phyloP scores from a whole-genome alignment of 2,797 vertebrate genomes.

The Cetoscarus ocellatus region DNA sequence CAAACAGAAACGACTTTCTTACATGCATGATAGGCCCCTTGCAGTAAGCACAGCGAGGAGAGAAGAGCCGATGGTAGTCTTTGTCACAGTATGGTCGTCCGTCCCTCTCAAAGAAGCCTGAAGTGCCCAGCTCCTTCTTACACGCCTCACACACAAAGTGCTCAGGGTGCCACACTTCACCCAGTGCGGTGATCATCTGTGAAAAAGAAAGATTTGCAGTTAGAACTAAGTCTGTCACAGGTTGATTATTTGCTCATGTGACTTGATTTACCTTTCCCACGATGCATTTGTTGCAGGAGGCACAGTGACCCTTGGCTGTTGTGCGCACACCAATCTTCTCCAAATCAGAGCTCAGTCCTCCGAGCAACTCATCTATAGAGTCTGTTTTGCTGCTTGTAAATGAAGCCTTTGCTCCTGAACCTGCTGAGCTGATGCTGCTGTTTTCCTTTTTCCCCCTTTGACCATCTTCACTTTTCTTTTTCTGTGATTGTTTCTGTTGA shows the following conservation, averaged over 20 bases:
- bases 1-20: slow-evolving; percentile 9
- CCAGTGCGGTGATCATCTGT: slow-evolving; percentile 91
- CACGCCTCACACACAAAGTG: slow-evolving; percentile 91
- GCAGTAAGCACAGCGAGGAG: slow-evolving; percentile 85
- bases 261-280: slow-evolving; percentile 86
- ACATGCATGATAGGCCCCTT: slow-evolving; percentile 82
- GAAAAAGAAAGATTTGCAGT: not conserved
- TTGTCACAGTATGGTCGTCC: slow-evolving; percentile 87
- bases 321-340: slow-evolving; percentile 91
- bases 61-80: slow-evolving; percentile 88
- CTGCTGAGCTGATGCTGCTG: slow-evolving; percentile 19
- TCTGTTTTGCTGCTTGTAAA: slow-evolving; percentile 55
- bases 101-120: slow-evolving; percentile 89
- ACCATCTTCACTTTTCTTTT: slow-evolving; percentile 41
- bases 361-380: slow-evolving; percentile 88
- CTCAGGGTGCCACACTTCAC: slow-evolving; percentile 91
- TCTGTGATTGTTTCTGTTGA: slow-evolving; percentile 56
- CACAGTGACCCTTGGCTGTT: slow-evolving; percentile 85
- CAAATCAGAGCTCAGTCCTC: slow-evolving; percentile 88
- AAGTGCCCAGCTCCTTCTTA: slow-evolving; percentile 81
- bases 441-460: slow-evolving; percentile 27
- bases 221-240: not conserved
- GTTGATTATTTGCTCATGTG: not conserved
- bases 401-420: slow-evolving; percentile 24
- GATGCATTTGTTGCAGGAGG: slow-evolving; percentile 88